These are phyloP conservation scores for Alcedo quadribrachys DNA, from an alignment of 2,797 vertebrate species.

Conservation along the genomic window DNA sequence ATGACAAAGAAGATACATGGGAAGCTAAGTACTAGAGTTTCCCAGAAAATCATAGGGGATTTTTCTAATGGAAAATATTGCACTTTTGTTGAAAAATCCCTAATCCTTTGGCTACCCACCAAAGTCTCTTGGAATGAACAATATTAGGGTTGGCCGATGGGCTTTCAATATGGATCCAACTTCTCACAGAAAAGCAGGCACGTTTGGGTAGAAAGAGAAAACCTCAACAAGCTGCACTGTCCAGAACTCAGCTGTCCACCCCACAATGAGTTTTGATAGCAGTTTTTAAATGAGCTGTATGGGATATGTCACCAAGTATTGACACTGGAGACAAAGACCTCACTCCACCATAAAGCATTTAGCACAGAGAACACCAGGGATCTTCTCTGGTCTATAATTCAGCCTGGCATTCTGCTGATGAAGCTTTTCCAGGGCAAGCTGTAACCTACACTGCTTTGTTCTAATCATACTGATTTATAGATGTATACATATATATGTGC, in stretches of 20 bases:
- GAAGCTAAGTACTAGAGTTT: slow-evolving; percentile 44
- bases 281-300: neutral
- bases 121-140: slow-evolving; percentile 39
- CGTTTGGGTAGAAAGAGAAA: neutral
- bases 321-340: slow-evolving; percentile 11
- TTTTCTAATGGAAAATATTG: slow-evolving; percentile 57
- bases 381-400: slow-evolving; percentile 23
- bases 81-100: slow-evolving; percentile 45
- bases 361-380: slow-evolving; percentile 1
- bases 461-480: neutral
- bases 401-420: slow-evolving; percentile 36
- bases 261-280: neutral
- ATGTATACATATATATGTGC: no score
- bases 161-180: neutral
- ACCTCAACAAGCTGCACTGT: neutral
- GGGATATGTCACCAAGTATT: neutral
- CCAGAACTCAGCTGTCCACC: neutral
- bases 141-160: slow-evolving; percentile 23
- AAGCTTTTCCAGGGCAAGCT: slow-evolving; percentile 10
- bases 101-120: slow-evolving; percentile 43
- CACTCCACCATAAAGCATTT: neutral
- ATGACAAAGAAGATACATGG: slow-evolving; percentile 49
- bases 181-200: neutral
- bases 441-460: neutral
- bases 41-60: slow-evolving; percentile 30